These are phyloP conservation scores for Colossoma macropomum DNA, from an alignment of 2,113 vertebrate species.

Conservation along the genomic window DNA sequence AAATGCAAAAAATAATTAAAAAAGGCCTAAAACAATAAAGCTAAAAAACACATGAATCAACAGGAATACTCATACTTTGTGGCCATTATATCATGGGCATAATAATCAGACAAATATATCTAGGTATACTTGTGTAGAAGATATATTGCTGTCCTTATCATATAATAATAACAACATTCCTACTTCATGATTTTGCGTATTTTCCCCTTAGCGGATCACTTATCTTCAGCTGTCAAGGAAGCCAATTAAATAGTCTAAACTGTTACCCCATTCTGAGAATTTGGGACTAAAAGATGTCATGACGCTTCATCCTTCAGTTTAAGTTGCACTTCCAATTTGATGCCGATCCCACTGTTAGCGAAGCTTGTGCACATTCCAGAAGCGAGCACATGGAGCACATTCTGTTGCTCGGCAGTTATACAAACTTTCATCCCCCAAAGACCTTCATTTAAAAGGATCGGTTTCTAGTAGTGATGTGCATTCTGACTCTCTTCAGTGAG, in stretches of 20 bases:
- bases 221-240: background rate
- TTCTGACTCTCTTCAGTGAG: too few species aligned
- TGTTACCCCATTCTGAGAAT: background rate
- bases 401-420: constrained; percentile 10
- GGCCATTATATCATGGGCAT: too few species aligned
- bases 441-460: background rate
- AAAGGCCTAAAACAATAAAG: too few species aligned
- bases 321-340: background rate
- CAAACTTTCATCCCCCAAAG: background rate
- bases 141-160: background rate
- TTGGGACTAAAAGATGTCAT: background rate
- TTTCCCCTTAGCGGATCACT: background rate
- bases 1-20: too few species aligned
- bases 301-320: background rate
- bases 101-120: too few species aligned
- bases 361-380: background rate
- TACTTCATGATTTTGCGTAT: background rate
- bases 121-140: too few species aligned
- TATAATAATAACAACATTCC: background rate
- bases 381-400: constrained; percentile 2
- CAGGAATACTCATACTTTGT: too few species aligned
- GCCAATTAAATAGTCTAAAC: background rate
- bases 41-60: too few species aligned
- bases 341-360: background rate
- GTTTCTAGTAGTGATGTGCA: too few species aligned